Evolutionary conservation across 2,888 invertebrate genomes (phyloP), one percentile per base, ranked within the genome.

Genomic region (Oeneis ivallda): DNA sequence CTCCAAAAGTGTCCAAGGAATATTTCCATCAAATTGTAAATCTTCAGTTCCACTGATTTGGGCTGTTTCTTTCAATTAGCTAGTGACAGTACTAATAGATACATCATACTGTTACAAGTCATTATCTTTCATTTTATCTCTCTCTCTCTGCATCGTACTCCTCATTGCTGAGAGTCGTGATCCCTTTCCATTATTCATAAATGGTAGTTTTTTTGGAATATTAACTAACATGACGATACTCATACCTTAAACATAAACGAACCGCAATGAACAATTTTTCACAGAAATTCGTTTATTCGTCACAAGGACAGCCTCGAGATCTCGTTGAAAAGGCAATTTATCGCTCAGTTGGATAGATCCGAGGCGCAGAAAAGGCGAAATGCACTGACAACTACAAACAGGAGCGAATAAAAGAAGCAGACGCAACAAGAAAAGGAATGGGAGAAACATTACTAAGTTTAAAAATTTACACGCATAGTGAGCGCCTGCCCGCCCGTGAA

Each of bases 391-490:
- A 74, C 78, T 75, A 79, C 78, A 80, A 85, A 74, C 72, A 76
- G 78, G 74, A 74, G 76, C 75, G 76, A 83, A 82, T 78, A 82
- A 83, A 80, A 76, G 70, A 68, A 75, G 72, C 68, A 74, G 76
- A 79, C 70, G 68, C 56, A 73, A 73, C 64, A 76, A 77, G 75
- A 76, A 76, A 70, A 79, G 79, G 71, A 77, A 75, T 67, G 73
- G 71, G 76, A 77, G 74, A 78, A 85, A 77, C 74, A 75, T 76
- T 78, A 76, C 76, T 78, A 73, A 84, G 85, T 82, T 87, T 85
- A 84, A 86, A 86, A 84, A 87, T 87, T 82, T 85, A 82, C 83
- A 86, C 88, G 90, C 91, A 83, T 86, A 79, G 81, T 82, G 81
- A 84, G 79, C 80, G 79, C 76, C 71, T 80, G 81, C 74, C 79